These are phyloP conservation scores for Bellardia pandia DNA, from an alignment of 2,888 invertebrate genomes.

Conservation along the genomic window DNA sequence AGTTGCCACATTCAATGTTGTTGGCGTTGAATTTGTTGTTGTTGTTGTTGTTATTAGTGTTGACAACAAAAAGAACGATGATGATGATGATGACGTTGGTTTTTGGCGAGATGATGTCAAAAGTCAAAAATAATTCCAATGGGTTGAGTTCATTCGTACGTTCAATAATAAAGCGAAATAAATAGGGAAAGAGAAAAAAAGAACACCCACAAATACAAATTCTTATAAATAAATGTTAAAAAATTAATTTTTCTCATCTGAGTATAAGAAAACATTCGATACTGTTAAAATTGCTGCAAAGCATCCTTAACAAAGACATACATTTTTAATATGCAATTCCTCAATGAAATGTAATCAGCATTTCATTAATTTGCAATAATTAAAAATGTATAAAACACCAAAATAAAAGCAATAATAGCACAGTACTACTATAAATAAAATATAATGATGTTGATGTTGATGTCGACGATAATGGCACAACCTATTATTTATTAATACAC, in stretches of 20 bases:
- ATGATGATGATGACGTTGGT: constrained; percentile 40
- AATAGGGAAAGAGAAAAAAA: neutral
- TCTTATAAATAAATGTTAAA: constrained; percentile 36
- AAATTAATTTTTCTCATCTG: constrained; percentile 37
- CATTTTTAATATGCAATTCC: constrained; percentile 38
- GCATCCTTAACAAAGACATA: neutral
- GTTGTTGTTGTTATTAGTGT: constrained; percentile 35
- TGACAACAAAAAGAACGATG: constrained; percentile 14
- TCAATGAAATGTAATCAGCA: constrained; percentile 64
- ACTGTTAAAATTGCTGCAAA: neutral
- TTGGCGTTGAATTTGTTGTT: neutral
- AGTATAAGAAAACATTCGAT: constrained; percentile 37
- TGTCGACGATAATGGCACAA: neutral
- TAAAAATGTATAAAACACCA: constrained; percentile 39
- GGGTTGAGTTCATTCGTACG: constrained; percentile 33
- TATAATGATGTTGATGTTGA: neutral
- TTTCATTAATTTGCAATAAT: constrained; percentile 65
- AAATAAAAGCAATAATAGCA: neutral
- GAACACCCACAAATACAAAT: neutral
- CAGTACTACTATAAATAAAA: neutral
- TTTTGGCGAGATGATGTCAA: constrained; percentile 50
- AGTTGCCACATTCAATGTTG: constrained; percentile 24
- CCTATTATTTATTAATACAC: constrained; percentile 3
- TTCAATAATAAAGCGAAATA: constrained; percentile 32
- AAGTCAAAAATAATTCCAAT: constrained; percentile 61